Conservation (phyloP, 2,113 vertebrate species). For the Plestiodon gilberti region DNA sequence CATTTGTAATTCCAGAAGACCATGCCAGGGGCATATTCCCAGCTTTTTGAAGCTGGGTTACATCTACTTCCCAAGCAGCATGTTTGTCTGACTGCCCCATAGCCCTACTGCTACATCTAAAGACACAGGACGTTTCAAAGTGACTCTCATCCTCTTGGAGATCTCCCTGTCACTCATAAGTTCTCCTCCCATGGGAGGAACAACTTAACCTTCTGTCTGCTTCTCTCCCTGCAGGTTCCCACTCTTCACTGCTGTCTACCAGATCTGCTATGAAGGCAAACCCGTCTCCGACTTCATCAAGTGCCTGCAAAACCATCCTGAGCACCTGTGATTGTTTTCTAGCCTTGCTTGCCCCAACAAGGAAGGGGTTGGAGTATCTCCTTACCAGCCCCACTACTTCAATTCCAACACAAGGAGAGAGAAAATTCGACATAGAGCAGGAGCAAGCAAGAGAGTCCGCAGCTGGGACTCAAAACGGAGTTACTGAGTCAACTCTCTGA, state of each 20-base stretch:
- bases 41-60: neutral
- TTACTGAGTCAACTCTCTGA: neutral
- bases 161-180: neutral
- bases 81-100: neutral
- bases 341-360: neutral
- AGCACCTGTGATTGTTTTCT: conserved; percentile 80
- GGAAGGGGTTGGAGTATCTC: neutral
- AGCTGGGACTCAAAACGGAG: neutral
- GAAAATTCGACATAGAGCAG: neutral
- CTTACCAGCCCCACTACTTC: neutral
- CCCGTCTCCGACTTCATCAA: conserved; percentile 87
- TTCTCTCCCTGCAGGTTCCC: conserved; percentile 84
- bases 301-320: conserved; percentile 94
- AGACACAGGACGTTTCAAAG: neutral
- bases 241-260: conserved; percentile 92
- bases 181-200: neutral
- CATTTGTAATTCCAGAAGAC: neutral
- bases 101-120: neutral
- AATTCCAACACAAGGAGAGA: neutral
- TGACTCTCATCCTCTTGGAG: neutral
- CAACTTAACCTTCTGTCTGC: neutral
- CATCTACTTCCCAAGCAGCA: neutral
- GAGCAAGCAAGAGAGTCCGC: neutral
- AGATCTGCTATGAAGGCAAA: conserved; percentile 89
- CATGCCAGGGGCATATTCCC: neutral